phyloP scores from a whole-genome alignment of 2,797 vertebrate genomes.

The Acipenser ruthenus region DNA sequence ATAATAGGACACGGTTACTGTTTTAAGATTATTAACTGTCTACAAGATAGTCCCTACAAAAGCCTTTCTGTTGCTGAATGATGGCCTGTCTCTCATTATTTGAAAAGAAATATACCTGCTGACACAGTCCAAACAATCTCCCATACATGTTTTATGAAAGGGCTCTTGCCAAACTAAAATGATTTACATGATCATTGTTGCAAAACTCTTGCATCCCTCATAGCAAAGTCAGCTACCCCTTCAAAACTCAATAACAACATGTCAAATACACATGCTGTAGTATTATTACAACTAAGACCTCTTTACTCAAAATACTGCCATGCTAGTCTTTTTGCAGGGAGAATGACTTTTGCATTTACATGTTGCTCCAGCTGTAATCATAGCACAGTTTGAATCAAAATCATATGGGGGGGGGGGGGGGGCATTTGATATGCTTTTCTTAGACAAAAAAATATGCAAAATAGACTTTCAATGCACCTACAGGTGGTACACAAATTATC shows the following conservation, averaged over 20 bases:
- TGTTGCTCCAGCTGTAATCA: slow-evolving; percentile 6
- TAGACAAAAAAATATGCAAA: no score
- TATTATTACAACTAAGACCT: slow-evolving; percentile 14
- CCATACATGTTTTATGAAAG: slow-evolving; percentile 17
- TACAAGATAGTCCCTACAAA: no score
- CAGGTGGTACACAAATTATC: no score
- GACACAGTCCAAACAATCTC: slow-evolving; percentile 10
- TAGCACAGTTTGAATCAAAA: not conserved
- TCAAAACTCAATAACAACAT: slow-evolving; percentile 21
- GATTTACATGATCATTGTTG: slow-evolving; percentile 17
- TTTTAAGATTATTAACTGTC: no score
- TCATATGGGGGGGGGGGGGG: no score
- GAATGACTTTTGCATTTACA: slow-evolving; percentile 3
- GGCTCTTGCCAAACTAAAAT: slow-evolving; percentile 11
- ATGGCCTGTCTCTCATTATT: slow-evolving; percentile 5
- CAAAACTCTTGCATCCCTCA: slow-evolving; percentile 16
- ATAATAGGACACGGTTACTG: no score
- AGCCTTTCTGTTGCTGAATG: not conserved
- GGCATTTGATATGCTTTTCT: no score
- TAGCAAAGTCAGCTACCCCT: slow-evolving; percentile 18
- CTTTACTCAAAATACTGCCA: slow-evolving; percentile 20
- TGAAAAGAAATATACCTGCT: slow-evolving; percentile 8
- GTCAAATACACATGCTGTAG: slow-evolving; percentile 17
- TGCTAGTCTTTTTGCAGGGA: slow-evolving; percentile 14
- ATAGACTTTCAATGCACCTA: no score